These are phyloP conservation scores for Entelurus aequoreus DNA, from an alignment of 2,113 vertebrate genomes.

Conservation along the genomic window DNA sequence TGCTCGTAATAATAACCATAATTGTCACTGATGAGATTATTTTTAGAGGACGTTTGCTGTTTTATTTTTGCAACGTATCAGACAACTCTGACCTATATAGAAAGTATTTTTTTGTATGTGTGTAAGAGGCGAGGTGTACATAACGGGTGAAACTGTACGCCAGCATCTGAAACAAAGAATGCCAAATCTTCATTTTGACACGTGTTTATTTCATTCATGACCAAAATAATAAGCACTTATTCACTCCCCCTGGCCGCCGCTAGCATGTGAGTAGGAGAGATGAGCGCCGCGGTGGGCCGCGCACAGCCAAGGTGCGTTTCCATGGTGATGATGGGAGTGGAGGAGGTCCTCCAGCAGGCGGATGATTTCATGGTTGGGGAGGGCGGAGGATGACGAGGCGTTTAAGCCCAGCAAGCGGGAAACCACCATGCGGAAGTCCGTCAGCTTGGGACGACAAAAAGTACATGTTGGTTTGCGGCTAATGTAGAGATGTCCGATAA, in stretches of 20 bases:
- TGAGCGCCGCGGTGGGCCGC: constrained; percentile 36
- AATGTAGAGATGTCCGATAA: no score
- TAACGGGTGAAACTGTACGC: constrained; percentile 48
- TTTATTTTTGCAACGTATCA: constrained; percentile 57
- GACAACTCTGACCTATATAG: constrained; percentile 44
- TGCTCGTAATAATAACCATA: neutral
- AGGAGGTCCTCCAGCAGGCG: constrained; percentile 76
- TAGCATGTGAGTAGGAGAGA: constrained; percentile 9
- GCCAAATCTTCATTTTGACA: constrained; percentile 58
- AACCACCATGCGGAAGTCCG: constrained; percentile 79
- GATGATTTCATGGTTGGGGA: constrained; percentile 84
- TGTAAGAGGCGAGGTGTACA: constrained; percentile 53
- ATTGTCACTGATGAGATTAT: neutral
- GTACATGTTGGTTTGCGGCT: no score
- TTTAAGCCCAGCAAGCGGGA: constrained; percentile 78
- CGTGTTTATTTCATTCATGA: constrained; percentile 29
- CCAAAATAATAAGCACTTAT: no score
- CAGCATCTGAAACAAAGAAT: constrained; percentile 61
- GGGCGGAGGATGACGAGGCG: constrained; percentile 44
- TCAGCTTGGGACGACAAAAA: constrained; percentile 62
- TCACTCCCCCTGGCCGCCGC: constrained; percentile 1
- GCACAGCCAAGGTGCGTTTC: constrained; percentile 28
- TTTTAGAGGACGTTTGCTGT: constrained; percentile 20
- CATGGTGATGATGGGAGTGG: constrained; percentile 68
- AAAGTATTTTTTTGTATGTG: constrained; percentile 65